phyloP scores from a whole-genome alignment of 2,888 invertebrate species.

The Protonemura montana region DNA sequence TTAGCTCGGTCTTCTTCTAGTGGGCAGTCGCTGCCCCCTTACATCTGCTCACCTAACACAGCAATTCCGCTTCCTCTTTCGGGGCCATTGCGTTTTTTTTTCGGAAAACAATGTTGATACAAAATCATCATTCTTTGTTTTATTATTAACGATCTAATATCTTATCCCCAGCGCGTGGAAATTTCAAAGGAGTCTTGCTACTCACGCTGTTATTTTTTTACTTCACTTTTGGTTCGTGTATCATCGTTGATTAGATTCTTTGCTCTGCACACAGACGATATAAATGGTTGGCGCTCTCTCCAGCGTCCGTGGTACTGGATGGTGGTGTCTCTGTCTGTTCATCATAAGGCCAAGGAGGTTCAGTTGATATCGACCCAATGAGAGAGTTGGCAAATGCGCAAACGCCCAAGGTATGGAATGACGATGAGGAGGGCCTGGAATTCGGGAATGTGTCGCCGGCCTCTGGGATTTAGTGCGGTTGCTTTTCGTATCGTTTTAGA shows the following conservation, averaged over 20 bases:
- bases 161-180: not conserved
- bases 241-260: constrained; percentile 32
- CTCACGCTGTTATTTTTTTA: not conserved
- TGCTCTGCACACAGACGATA: constrained; percentile 21
- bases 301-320: constrained; percentile 9
- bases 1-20: constrained; percentile 24
- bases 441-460: not conserved
- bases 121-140: constrained; percentile 37
- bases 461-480: not conserved
- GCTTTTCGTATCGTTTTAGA: not conserved
- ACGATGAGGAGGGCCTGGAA: not conserved
- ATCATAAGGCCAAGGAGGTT: constrained; percentile 18
- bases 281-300: constrained; percentile 18
- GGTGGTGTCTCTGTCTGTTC: constrained; percentile 8
- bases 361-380: constrained; percentile 29
- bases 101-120: constrained; percentile 33
- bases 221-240: not conserved
- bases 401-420: not conserved
- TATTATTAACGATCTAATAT: constrained; percentile 38
- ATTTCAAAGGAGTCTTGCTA: not conserved
- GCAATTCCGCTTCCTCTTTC: not conserved
- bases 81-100: not conserved
- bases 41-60: too few relatives aligned
- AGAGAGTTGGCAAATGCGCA: not conserved
- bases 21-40: not conserved